These are phyloP conservation scores for Calliphora vicina DNA, from an alignment of 1,140 invertebrate species.

Conservation along the genomic window DNA sequence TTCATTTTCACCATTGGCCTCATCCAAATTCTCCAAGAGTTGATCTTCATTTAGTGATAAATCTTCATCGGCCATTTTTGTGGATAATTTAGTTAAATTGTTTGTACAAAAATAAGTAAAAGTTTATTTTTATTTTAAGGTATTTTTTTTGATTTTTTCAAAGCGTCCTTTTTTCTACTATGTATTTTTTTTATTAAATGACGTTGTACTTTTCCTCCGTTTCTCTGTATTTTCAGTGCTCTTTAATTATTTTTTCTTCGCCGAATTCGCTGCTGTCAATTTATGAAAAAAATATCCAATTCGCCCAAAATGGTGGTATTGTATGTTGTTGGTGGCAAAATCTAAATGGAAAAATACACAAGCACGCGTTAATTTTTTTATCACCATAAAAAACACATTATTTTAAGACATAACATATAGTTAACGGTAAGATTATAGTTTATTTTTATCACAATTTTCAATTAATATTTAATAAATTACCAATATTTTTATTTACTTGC, in stretches of 20 bases:
- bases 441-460: not conserved
- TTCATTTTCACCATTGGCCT: slow-evolving; percentile 62
- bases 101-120: not conserved
- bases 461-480: not conserved
- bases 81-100: slow-evolving; percentile 28
- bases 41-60: slow-evolving; percentile 62
- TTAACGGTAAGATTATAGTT: not conserved
- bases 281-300: not conserved
- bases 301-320: slow-evolving; percentile 24
- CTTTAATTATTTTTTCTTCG: not conserved
- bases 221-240: slow-evolving; percentile 12
- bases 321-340: slow-evolving; percentile 7
- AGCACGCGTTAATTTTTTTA: slow-evolving; percentile 8
- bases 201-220: slow-evolving; percentile 21
- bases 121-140: not conserved
- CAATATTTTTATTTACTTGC: not conserved
- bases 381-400: not conserved
- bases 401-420: too few species aligned
- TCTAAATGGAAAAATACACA: not conserved
- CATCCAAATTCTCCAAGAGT: slow-evolving; percentile 62
- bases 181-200: slow-evolving; percentile 19
- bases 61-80: slow-evolving; percentile 61
- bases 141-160: not conserved
- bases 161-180: slow-evolving; percentile 28
- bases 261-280: not conserved